Conservation (phyloP, 1,140 invertebrate genomes). For the Drosophila burlai region DNA sequence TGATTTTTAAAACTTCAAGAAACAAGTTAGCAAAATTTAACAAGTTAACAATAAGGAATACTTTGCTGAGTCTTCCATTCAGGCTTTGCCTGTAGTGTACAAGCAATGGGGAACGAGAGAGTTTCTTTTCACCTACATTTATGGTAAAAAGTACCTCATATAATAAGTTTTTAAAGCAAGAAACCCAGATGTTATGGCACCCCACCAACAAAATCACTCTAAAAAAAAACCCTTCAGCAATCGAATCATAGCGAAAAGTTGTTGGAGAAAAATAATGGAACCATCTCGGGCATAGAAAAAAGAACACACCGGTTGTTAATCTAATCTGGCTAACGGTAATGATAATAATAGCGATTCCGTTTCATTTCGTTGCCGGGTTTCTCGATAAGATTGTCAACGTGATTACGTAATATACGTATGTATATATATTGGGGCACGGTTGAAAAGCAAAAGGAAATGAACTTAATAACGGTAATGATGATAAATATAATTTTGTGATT, state of each 20-base stretch:
- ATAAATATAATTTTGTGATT: conserved; percentile 45
- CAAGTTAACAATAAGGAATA: background rate
- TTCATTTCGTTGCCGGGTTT: conserved; percentile 17
- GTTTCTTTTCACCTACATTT: background rate
- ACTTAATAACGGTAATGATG: conserved; percentile 48
- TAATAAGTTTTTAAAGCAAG: background rate
- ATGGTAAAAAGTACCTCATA: background rate
- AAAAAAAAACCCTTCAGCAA: background rate
- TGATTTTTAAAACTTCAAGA: background rate
- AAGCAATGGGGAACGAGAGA: background rate
- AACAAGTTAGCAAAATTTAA: background rate
- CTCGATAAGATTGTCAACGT: conserved; percentile 42
- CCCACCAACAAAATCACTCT: background rate
- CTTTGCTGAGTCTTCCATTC: background rate
- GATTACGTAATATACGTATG: conserved; percentile 24
- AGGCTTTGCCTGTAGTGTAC: background rate
- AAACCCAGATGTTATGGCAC: background rate
- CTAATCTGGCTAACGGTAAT: conserved; percentile 46
- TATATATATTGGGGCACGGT: background rate
- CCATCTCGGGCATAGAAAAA: background rate
- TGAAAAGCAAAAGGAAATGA: conserved; percentile 33
- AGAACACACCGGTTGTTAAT: conserved; percentile 28
- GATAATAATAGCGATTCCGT: conserved; percentile 23
- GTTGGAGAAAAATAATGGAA: conserved; percentile 15
- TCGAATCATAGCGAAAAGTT: conserved; percentile 1